These are phyloP conservation scores for Scelioninae gen. 1 DNA, from an alignment of 2,888 invertebrate species.

Conservation along the genomic window DNA sequence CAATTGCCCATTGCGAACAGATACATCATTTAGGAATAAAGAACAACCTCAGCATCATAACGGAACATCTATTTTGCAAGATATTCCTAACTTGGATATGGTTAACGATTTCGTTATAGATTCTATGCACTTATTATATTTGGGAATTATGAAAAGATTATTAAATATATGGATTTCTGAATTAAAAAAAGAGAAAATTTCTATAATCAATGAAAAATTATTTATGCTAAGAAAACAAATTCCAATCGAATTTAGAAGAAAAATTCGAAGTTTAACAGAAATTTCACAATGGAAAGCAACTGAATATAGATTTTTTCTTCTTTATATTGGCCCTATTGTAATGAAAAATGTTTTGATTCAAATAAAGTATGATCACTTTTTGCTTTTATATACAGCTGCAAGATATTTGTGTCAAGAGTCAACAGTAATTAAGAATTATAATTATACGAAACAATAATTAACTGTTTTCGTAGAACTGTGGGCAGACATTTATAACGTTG, in stretches of 20 bases:
- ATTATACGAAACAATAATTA: not conserved
- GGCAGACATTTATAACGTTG: not conserved
- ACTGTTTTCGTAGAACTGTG: not conserved
- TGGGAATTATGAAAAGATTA: not conserved
- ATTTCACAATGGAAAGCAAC: not conserved
- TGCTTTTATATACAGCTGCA: not conserved
- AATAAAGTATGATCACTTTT: not conserved
- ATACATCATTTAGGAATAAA: slow-evolving; percentile 13
- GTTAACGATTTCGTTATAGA: slow-evolving; percentile 11
- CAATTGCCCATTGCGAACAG: not conserved
- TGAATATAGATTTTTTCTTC: not conserved
- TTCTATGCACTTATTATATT: slow-evolving; percentile 25
- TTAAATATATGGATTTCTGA: not conserved
- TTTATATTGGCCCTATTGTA: not conserved
- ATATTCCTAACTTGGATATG: slow-evolving; percentile 14
- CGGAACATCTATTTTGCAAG: not conserved
- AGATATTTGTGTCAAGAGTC: not conserved
- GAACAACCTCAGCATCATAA: slow-evolving; percentile 6
- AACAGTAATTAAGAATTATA: not conserved
- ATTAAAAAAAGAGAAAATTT: slow-evolving; percentile 8
- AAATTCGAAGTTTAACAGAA: not conserved
- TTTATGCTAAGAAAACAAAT: not conserved
- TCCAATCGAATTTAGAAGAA: slow-evolving; percentile 1
- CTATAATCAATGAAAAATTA: not conserved
- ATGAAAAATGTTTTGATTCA: not conserved